phyloP scores from a whole-genome alignment of 2,888 invertebrate genomes.

The Pelosia muscerda region DNA sequence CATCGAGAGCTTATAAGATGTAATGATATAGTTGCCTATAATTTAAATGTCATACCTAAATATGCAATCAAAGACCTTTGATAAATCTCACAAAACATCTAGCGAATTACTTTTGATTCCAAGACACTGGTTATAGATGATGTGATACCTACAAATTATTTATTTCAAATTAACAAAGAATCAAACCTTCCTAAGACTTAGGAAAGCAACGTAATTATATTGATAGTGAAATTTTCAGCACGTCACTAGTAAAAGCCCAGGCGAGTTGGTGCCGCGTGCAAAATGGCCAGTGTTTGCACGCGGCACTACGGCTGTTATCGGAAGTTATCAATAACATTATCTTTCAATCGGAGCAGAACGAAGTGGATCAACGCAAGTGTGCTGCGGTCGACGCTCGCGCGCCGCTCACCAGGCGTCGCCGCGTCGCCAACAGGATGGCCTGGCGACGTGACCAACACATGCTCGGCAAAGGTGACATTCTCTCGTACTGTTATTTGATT shows the following conservation, averaged over 20 bases:
- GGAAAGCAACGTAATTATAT: neutral
- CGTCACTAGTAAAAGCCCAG: constrained; percentile 1
- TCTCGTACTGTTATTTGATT: neutral
- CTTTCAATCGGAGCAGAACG: constrained; percentile 37
- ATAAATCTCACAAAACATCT: neutral
- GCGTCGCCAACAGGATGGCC: too few relatives aligned
- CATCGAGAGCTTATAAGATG: neutral
- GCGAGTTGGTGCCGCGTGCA: constrained; percentile 20
- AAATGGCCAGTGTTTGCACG: constrained; percentile 28
- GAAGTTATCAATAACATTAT: constrained; percentile 32
- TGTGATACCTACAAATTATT: too few relatives aligned
- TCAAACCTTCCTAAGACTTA: neutral
- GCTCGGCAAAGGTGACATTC: neutral
- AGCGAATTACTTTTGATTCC: too few relatives aligned
- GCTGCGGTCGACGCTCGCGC: constrained; percentile 1
- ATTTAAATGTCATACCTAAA: too few relatives aligned
- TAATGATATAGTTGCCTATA: neutral
- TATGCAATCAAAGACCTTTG: neutral
- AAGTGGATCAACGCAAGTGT: constrained; percentile 18
- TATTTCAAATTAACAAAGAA: too few relatives aligned
- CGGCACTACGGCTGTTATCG: constrained; percentile 29
- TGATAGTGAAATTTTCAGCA: neutral
- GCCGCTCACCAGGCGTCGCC: neutral
- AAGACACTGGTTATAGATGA: too few relatives aligned
- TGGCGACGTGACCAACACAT: neutral